Evolutionary conservation across 2,113 vertebrate genomes (phyloP).

Genomic region (Eretmodus cyanostictus): DNA sequence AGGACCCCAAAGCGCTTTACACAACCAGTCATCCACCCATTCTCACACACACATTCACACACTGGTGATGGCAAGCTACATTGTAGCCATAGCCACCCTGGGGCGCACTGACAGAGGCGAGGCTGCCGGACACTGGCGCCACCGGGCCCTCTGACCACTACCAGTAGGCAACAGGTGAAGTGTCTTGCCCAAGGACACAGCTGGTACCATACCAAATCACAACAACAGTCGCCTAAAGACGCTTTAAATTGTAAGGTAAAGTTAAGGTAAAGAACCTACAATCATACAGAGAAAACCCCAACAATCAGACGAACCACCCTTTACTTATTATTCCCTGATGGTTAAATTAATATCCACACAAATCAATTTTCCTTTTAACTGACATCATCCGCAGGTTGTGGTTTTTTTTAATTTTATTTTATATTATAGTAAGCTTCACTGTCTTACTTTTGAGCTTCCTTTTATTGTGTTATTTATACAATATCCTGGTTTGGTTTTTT

Average conservation of each 20-base stretch:
- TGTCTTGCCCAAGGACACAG: background rate
- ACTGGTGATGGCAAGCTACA: background rate
- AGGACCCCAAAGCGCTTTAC: background rate
- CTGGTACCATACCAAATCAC: background rate
- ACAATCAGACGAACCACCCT: background rate
- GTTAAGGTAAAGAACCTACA: background rate
- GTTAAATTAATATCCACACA: background rate
- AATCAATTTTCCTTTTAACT: background rate
- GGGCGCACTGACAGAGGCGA: accelerated
- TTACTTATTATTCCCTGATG: background rate
- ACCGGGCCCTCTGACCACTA: background rate
- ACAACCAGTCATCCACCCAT: background rate
- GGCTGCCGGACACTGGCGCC: background rate
- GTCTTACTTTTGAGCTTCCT: background rate
- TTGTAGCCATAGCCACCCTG: accelerated
- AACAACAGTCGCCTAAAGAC: accelerated
- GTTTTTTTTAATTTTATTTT: accelerated
- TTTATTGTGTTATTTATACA: background rate
- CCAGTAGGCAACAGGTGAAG: background rate
- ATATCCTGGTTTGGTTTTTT: background rate
- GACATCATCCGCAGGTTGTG: background rate
- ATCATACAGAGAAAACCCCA: background rate
- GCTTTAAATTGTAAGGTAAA: background rate
- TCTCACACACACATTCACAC: background rate
- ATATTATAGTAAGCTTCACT: background rate